A percentile compares a stretch with the other conserved stretches of the same genome.
These are phyloP conservation scores for Halichoerus grypus DNA, from an alignment of 2,113 vertebrate species.

Conservation along the genomic window DNA sequence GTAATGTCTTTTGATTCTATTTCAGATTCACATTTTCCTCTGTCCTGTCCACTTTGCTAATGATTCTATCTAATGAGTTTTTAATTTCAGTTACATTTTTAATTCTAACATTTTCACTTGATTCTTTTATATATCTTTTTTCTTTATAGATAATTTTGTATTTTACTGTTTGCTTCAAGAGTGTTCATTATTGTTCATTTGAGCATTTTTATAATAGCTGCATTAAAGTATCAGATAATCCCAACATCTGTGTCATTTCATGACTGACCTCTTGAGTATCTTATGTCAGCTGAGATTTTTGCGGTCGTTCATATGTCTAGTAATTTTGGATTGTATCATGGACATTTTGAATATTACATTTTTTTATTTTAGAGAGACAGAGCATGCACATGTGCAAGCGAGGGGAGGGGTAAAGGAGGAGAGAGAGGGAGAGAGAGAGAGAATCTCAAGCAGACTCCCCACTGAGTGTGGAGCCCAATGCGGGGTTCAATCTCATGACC, in stretches of 20 bases:
- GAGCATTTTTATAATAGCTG: background rate
- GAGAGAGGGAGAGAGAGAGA: background rate
- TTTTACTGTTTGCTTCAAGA: constrained; percentile 23
- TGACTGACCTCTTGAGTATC: background rate
- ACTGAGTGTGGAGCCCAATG: background rate
- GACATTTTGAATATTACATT: constrained; percentile 36
- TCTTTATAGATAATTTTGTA: background rate
- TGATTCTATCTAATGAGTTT: background rate
- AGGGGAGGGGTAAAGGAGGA: background rate
- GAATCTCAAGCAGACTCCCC: background rate
- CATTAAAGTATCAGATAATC: constrained; percentile 23
- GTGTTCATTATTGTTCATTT: constrained; percentile 15
- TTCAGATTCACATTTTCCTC: background rate
- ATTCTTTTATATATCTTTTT: constrained; percentile 22
- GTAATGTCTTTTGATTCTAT: background rate
- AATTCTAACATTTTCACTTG: background rate
- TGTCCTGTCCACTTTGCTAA: background rate
- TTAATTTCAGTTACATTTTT: constrained; percentile 26
- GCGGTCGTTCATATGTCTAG: background rate
- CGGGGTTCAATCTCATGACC: background rate
- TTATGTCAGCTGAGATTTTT: background rate
- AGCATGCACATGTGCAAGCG: background rate
- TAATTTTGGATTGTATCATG: background rate
- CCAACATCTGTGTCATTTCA: background rate
- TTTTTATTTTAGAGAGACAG: background rate